Evolutionary conservation across 2,113 vertebrate species (phyloP).

Genomic region (Psittacula cyanocephala): DNA sequence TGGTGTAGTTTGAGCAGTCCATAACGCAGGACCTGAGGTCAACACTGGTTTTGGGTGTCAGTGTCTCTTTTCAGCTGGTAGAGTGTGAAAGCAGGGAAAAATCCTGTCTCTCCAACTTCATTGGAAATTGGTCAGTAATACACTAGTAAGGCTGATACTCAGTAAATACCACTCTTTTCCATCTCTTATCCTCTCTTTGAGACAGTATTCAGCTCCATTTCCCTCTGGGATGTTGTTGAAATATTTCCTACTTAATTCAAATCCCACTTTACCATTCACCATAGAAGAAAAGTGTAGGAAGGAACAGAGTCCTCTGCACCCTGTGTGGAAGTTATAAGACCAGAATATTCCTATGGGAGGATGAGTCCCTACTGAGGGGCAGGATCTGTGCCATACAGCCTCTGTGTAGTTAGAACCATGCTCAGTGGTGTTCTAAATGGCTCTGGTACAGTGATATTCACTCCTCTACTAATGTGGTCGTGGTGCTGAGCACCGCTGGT

Average conservation of each 20-base stretch:
- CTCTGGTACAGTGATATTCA: neutral
- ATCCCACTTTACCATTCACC: neutral
- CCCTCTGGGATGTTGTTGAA: neutral
- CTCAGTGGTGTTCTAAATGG: neutral
- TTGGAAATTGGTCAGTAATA: neutral
- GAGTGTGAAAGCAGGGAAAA: neutral
- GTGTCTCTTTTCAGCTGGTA: neutral
- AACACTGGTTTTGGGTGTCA: neutral
- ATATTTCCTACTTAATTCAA: neutral
- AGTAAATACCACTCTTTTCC: neutral
- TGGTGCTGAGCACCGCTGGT: neutral
- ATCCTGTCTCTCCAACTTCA: neutral
- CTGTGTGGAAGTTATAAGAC: neutral
- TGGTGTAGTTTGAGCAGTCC: neutral
- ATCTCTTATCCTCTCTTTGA: neutral
- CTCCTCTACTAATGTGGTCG: rapidly evolving
- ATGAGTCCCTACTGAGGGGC: neutral
- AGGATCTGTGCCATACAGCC: neutral
- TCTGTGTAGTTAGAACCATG: neutral
- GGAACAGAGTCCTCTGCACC: neutral
- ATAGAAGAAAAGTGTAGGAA: neutral
- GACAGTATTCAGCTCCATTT: neutral
- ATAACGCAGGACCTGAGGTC: neutral
- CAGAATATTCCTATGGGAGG: neutral
- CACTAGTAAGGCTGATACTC: neutral